A percentile compares a stretch with the other conserved stretches of the same genome.
phyloP scores from a whole-genome alignment of 2,888 invertebrate species.

The Kryphioiulus occultus region DNA sequence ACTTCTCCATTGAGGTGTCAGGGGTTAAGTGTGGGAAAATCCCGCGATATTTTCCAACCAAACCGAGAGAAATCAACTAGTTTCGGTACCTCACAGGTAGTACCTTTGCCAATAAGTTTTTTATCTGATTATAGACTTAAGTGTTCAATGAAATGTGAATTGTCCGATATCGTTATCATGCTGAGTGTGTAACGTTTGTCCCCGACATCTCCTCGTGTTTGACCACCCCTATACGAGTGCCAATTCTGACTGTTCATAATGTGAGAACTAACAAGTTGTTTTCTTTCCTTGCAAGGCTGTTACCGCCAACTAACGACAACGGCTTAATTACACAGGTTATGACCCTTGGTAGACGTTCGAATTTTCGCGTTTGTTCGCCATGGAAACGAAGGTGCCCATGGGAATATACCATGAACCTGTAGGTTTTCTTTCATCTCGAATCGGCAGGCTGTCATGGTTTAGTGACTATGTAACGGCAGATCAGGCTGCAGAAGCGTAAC shows the following conservation, averaged over 20 bases:
- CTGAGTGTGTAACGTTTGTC: background rate
- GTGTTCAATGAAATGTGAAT: conserved; percentile 3
- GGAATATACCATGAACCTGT: background rate
- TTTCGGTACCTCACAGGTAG: conserved; percentile 40
- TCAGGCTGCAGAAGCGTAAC: too few species aligned
- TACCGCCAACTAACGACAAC: background rate
- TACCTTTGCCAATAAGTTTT: conserved; percentile 27
- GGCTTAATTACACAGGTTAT: background rate
- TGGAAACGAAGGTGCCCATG: background rate
- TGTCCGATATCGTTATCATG: background rate
- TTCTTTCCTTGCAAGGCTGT: background rate
- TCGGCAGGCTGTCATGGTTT: too few species aligned
- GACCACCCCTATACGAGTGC: background rate
- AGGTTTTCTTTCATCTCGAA: too few species aligned
- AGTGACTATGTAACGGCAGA: too few species aligned
- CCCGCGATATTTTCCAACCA: conserved; percentile 43
- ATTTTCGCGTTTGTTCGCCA: background rate
- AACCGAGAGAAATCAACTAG: conserved; percentile 33
- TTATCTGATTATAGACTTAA: conserved; percentile 20
- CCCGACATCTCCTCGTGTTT: conserved; percentile 4
- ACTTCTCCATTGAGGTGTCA: conserved; percentile 35
- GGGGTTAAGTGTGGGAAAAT: conserved; percentile 45
- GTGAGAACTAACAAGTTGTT: background rate
- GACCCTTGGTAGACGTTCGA: background rate
- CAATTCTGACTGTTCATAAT: background rate